A percentile compares a stretch with the other conserved stretches of the same genome.
Conservation (phyloP, 64 coral and sea anemone genomes). For the Pocillopora damicornis region DNA sequence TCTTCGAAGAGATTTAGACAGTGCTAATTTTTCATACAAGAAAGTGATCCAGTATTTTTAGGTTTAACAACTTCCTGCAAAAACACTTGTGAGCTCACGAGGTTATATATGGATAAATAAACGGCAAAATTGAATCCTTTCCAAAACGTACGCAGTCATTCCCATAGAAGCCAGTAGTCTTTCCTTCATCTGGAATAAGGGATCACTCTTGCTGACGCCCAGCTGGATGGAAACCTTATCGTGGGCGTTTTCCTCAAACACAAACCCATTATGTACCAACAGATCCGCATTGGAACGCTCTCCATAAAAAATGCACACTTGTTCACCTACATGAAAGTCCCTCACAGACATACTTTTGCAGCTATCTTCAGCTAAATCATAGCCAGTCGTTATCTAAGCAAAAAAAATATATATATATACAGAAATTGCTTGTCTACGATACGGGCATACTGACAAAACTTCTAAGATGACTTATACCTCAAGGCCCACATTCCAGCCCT, state of each 20-base stretch:
- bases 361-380: conserved; percentile 42
- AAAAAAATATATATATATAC: not conserved
- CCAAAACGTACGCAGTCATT: conserved; percentile 70
- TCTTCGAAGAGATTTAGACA: no score
- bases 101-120: no score
- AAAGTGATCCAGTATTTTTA: no score
- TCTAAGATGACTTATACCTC: no score
- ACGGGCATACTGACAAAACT: not conserved
- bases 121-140: no score
- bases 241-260: conserved; percentile 60
- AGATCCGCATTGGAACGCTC: conserved; percentile 78
- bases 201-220: conserved; percentile 84
- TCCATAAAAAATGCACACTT: conserved; percentile 89
- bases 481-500: no score
- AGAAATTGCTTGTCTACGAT: not conserved
- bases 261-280: conserved; percentile 87
- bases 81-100: no score
- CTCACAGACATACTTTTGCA: conserved; percentile 69
- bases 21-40: no score
- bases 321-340: conserved; percentile 60
- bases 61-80: no score
- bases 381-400: conserved; percentile 77
- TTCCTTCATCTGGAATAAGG: conserved; percentile 75
- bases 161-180: conserved; percentile 53
- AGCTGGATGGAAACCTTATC: conserved; percentile 76